Percentiles rank a stretch among this genome's conserved stretches.
Conservation (phyloP, 2,888 invertebrate genomes). For the Thecophora atra region DNA sequence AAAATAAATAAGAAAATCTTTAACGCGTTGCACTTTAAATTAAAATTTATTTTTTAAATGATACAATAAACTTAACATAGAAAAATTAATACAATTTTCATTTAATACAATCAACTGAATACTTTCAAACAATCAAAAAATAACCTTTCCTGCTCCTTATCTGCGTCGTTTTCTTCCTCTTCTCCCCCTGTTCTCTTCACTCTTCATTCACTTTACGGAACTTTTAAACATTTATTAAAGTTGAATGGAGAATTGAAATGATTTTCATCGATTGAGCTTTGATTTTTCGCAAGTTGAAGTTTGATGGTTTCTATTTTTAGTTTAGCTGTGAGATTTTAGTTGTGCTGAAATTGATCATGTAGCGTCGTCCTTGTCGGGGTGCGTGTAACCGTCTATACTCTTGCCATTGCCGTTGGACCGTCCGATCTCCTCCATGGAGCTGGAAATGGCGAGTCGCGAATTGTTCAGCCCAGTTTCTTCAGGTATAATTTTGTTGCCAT, state of each 20-base stretch:
- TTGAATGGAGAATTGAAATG: not conserved
- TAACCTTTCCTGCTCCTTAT: too few relatives aligned
- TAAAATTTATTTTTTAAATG: slow-evolving; percentile 25
- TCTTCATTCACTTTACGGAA: slow-evolving; percentile 6
- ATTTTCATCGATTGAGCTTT: slow-evolving; percentile 4
- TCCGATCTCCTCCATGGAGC: slow-evolving; percentile 40
- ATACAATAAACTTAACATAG: slow-evolving; percentile 34
- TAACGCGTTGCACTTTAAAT: slow-evolving; percentile 20
- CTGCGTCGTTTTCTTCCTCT: slow-evolving; percentile 1
- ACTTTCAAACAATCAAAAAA: slow-evolving; percentile 1
- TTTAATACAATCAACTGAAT: slow-evolving; percentile 23
- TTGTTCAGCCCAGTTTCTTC: slow-evolving; percentile 67
- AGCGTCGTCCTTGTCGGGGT: slow-evolving; percentile 47
- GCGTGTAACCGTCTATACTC: slow-evolving; percentile 50
- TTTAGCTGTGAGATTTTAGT: too few relatives aligned
- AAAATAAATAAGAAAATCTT: not conserved
- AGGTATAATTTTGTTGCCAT: slow-evolving; percentile 72
- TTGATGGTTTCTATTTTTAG: not conserved
- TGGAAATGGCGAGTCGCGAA: slow-evolving; percentile 53
- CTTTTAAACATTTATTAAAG: not conserved
- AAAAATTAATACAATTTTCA: slow-evolving; percentile 29
- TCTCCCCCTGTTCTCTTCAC: not conserved
- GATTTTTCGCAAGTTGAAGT: not conserved
- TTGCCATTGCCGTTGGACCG: slow-evolving; percentile 52
- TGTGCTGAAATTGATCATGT: slow-evolving; percentile 52